Conservation (phyloP, 2,113 vertebrate species). For the Dolichotis patagonum region DNA sequence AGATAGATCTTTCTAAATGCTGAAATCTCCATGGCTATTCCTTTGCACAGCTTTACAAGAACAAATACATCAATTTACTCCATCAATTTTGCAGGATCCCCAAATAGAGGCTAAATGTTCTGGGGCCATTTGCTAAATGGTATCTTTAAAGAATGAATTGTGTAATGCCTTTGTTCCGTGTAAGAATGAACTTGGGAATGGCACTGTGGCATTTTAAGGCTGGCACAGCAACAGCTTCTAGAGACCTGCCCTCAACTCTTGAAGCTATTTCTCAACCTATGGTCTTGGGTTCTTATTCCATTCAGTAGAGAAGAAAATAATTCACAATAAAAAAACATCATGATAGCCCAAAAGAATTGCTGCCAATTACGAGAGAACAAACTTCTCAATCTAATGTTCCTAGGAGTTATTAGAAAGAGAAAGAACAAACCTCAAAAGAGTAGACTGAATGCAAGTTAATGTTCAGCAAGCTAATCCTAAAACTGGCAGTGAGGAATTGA, state of each 20-base stretch:
- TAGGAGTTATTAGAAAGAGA: neutral
- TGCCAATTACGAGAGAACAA: conserved; percentile 6
- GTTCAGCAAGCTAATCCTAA: neutral
- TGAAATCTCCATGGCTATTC: neutral
- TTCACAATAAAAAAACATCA: neutral
- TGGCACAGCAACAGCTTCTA: neutral
- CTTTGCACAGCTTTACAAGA: neutral
- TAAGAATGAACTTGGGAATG: neutral
- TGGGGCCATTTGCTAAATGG: neutral
- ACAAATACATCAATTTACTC: neutral
- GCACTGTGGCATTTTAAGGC: neutral
- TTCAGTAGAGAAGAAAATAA: conserved; percentile 47
- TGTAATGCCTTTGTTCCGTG: neutral
- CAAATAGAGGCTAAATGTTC: neutral
- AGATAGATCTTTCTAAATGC: neutral
- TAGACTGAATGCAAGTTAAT: neutral
- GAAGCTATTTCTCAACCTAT: neutral
- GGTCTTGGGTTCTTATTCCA: neutral
- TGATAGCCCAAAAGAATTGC: neutral
- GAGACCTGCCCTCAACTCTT: neutral
- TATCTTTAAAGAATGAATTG: neutral
- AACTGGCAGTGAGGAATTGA: neutral
- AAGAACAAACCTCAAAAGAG: conserved; percentile 35
- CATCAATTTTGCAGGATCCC: neutral
- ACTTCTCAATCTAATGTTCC: neutral